phyloP scores from a whole-genome alignment of 2,113 vertebrate genomes.

The Melozone crissalis region DNA sequence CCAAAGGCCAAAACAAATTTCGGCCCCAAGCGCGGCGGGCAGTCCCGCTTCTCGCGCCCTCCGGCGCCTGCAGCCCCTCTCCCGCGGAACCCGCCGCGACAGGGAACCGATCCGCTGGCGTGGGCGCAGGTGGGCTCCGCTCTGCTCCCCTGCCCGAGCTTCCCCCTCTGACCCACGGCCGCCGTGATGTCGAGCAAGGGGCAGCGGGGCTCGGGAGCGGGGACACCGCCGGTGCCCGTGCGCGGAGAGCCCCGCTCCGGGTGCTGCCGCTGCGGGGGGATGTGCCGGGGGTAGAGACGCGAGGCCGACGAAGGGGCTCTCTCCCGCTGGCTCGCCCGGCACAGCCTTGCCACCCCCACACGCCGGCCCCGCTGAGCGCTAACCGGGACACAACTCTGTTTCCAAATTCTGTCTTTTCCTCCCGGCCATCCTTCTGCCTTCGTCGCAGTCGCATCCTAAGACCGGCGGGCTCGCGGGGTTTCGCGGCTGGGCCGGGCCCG shows the following conservation, averaged over 20 bases:
- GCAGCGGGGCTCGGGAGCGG: too few relatives aligned
- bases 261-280: too few relatives aligned
- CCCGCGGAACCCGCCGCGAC: background rate
- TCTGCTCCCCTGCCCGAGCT: background rate
- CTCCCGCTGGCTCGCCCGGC: background rate
- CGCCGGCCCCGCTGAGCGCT: background rate
- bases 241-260: background rate
- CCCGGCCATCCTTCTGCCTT: background rate
- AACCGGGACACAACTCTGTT: background rate
- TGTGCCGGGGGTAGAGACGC: fast-evolving
- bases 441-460: too few relatives aligned
- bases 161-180: background rate
- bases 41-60: background rate
- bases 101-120: background rate
- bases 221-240: background rate
- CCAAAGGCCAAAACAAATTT: background rate
- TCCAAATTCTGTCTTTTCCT: background rate
- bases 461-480: too few relatives aligned
- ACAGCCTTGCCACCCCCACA: too few relatives aligned
- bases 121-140: background rate
- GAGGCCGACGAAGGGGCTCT: background rate
- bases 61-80: background rate
- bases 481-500: fast-evolving
- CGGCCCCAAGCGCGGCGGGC: background rate
- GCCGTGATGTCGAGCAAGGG: too few relatives aligned